These are phyloP conservation scores for Montifringilla adamsi DNA, from an alignment of 2,113 vertebrate species.

Conservation along the genomic window DNA sequence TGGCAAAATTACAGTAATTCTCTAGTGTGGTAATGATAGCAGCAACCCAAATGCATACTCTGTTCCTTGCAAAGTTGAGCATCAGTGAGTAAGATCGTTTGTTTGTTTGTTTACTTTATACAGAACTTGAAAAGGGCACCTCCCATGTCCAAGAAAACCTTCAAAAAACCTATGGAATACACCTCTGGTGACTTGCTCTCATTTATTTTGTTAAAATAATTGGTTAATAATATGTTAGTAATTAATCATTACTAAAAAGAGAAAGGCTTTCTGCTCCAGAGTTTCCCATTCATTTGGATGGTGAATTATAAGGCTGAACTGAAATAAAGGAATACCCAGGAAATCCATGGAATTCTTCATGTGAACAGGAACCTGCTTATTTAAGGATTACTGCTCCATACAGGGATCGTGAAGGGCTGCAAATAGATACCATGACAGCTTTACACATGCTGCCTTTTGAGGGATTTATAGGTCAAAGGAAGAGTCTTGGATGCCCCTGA, in stretches of 20 bases:
- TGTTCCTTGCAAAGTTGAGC: not conserved
- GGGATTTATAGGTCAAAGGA: not conserved
- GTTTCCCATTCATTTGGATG: not conserved
- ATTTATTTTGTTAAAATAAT: not conserved
- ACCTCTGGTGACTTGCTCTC: not conserved
- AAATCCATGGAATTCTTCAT: not conserved
- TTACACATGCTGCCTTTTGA: not conserved
- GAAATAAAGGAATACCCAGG: not conserved
- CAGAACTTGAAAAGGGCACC: not conserved
- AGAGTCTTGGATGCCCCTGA: not conserved
- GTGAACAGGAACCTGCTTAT: not conserved
- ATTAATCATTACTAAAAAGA: not conserved
- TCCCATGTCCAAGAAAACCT: not conserved
- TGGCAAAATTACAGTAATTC: not conserved
- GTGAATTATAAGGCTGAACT: not conserved
- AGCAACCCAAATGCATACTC: not conserved
- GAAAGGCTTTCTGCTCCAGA: not conserved
- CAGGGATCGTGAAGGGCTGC: fast-evolving
- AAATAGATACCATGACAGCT: not conserved
- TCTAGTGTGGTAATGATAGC: not conserved
- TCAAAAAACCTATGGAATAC: not conserved
- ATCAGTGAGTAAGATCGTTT: not conserved
- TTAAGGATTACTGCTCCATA: not conserved
- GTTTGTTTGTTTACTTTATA: not conserved
- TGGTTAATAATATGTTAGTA: not conserved